A percentile compares a stretch with the other conserved stretches of the same genome.
These are phyloP conservation scores for Rhineura floridana DNA, from an alignment of 2,113 vertebrate species.

Conservation along the genomic window DNA sequence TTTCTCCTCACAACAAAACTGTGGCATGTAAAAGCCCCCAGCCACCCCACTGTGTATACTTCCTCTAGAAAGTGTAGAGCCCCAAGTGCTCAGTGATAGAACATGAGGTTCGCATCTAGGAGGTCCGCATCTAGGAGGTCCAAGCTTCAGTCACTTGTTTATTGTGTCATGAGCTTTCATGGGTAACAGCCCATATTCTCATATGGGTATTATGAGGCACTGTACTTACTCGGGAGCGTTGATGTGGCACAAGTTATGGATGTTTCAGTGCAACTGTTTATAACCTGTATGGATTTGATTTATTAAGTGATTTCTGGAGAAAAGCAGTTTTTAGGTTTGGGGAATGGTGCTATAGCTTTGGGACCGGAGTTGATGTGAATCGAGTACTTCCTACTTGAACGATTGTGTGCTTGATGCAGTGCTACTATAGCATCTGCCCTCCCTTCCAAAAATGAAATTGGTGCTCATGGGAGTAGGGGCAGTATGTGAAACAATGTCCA, in stretches of 20 bases:
- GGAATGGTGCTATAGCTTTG: background rate
- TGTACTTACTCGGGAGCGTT: background rate
- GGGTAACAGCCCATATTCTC: too few species aligned
- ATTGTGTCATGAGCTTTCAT: background rate
- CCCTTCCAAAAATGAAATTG: background rate
- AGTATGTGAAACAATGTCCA: background rate
- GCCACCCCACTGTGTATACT: background rate
- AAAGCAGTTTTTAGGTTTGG: background rate
- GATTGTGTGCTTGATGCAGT: background rate
- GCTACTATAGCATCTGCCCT: background rate
- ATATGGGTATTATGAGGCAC: background rate
- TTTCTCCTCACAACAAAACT: background rate
- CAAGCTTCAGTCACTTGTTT: background rate
- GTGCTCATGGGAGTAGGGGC: background rate
- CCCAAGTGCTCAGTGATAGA: background rate
- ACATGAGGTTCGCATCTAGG: background rate
- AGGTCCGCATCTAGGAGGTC: background rate
- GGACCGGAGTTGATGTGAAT: background rate
- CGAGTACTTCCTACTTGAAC: too few species aligned
- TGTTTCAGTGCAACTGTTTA: background rate
- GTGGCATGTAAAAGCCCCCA: background rate
- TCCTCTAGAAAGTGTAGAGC: background rate
- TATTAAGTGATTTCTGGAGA: background rate
- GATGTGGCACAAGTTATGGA: background rate
- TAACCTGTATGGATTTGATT: background rate